Percentiles rank a stretch among this genome's conserved stretches.
Conservation (phyloP, 2,797 vertebrate species). For the Ctenochaetus hawaiiensis region DNA sequence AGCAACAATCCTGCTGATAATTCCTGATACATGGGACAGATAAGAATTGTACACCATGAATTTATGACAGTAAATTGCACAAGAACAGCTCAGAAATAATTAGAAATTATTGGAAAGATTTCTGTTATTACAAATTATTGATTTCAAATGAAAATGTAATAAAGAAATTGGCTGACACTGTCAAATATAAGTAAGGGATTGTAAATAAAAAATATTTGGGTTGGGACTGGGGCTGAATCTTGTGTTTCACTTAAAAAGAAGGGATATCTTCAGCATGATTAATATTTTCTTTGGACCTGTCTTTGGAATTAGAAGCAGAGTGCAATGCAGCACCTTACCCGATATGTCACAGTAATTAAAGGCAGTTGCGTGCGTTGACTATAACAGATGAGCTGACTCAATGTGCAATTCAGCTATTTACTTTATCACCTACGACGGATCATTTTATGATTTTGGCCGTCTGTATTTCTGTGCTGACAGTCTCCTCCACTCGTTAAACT, state of each 20-base stretch:
- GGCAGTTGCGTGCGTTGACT: not conserved
- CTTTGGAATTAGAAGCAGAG: not conserved
- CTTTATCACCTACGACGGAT: no score
- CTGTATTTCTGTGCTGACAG: no score
- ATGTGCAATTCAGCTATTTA: not conserved
- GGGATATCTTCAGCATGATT: not conserved
- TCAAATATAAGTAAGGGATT: not conserved
- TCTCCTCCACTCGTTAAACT: no score
- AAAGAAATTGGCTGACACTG: not conserved
- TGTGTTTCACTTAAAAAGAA: not conserved
- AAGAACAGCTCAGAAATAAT: constrained; percentile 22
- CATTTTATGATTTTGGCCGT: no score
- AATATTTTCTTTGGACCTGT: not conserved
- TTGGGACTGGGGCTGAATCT: not conserved
- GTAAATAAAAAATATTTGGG: not conserved
- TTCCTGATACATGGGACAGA: constrained; percentile 41
- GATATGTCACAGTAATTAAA: not conserved
- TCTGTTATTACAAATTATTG: constrained; percentile 15
- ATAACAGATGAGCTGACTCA: not conserved
- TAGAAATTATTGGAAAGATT: constrained; percentile 24
- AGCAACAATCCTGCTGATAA: constrained; percentile 52
- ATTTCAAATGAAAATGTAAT: constrained; percentile 10
- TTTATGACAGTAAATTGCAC: constrained; percentile 17
- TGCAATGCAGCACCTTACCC: not conserved
- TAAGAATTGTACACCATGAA: constrained; percentile 10